Evolutionary conservation across 2,888 invertebrate genomes (phyloP).

Genomic region (Pachymerium ferrugineum): DNA sequence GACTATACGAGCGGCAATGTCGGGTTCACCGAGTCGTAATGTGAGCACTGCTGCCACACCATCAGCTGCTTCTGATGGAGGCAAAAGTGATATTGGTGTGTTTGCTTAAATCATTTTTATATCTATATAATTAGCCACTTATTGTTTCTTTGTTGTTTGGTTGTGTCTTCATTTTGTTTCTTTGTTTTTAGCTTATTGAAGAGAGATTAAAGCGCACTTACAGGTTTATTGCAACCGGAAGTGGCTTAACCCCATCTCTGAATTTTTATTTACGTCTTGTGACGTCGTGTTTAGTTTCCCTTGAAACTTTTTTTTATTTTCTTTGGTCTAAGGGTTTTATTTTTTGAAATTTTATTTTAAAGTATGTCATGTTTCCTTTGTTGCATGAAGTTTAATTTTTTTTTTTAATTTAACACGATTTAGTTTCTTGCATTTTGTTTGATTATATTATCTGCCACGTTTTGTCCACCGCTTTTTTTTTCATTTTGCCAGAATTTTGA

Average conservation of each 20-base stretch:
- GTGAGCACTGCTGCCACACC: conserved; percentile 31
- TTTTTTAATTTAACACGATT: neutral
- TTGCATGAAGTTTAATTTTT: neutral
- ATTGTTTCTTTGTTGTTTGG: neutral
- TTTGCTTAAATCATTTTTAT: conserved; percentile 27
- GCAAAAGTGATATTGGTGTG: conserved; percentile 6
- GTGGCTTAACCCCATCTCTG: too few relatives aligned
- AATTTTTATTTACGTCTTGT: conserved; percentile 32
- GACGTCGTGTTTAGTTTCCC: conserved; percentile 44
- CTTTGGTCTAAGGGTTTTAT: neutral
- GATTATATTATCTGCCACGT: neutral
- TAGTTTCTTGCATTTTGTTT: neutral
- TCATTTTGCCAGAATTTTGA: neutral
- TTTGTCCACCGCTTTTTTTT: neutral
- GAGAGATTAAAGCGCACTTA: too few relatives aligned
- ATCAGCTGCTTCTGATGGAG: conserved; percentile 30
- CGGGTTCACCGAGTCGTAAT: conserved; percentile 31
- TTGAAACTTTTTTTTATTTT: conserved; percentile 46
- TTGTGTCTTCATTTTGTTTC: conserved; percentile 35
- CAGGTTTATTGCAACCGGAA: too few relatives aligned
- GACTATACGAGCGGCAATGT: conserved; percentile 36
- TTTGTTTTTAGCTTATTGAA: conserved; percentile 11
- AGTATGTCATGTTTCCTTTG: neutral
- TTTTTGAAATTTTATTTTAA: too few relatives aligned
- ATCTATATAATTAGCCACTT: too few relatives aligned